Evolutionary conservation across 2,113 vertebrate species (phyloP).

Genomic region (Abramis brama): DNA sequence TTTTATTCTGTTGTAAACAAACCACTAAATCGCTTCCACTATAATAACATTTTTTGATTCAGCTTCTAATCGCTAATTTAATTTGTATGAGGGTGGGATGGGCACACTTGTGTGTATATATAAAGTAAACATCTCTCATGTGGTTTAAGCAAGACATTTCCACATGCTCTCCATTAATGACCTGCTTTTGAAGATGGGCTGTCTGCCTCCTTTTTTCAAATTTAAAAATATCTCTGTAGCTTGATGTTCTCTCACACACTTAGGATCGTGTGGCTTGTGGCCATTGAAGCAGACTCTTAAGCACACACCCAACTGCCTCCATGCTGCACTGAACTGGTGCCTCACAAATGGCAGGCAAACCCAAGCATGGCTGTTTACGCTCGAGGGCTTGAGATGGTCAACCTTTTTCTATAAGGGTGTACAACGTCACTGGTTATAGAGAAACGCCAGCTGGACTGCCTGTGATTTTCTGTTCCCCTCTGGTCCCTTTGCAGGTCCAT

Average conservation of each 20-base stretch:
- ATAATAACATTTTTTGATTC: neutral
- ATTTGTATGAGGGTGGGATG: slow-evolving; percentile 4
- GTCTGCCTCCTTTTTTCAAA: slow-evolving; percentile 18
- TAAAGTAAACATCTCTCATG: slow-evolving; percentile 27
- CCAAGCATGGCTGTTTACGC: neutral
- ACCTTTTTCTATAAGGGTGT: slow-evolving; percentile 22
- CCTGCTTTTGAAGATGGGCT: slow-evolving; percentile 20
- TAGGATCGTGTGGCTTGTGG: neutral
- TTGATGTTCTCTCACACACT: neutral
- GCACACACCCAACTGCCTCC: neutral
- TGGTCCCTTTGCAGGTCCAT: slow-evolving; percentile 81
- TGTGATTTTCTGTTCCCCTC: slow-evolving; percentile 44
- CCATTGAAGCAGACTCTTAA: neutral
- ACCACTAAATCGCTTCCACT: neutral
- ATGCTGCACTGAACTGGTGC: neutral
- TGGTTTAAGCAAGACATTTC: slow-evolving; percentile 10
- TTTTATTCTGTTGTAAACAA: neutral
- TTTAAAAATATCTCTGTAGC: slow-evolving; percentile 6
- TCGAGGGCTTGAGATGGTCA: slow-evolving; percentile 15
- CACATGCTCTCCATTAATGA: slow-evolving; percentile 26
- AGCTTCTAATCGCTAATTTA: neutral
- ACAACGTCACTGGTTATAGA: neutral
- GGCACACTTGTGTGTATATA: slow-evolving; percentile 20
- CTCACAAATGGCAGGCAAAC: slow-evolving; percentile 2
- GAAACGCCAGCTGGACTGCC: neutral